A percentile compares a stretch with the other conserved stretches of the same genome.
phyloP scores from a whole-genome alignment of 37 sponge, comb jelly and placozoan species.

The Cladorhizidae sp. region DNA sequence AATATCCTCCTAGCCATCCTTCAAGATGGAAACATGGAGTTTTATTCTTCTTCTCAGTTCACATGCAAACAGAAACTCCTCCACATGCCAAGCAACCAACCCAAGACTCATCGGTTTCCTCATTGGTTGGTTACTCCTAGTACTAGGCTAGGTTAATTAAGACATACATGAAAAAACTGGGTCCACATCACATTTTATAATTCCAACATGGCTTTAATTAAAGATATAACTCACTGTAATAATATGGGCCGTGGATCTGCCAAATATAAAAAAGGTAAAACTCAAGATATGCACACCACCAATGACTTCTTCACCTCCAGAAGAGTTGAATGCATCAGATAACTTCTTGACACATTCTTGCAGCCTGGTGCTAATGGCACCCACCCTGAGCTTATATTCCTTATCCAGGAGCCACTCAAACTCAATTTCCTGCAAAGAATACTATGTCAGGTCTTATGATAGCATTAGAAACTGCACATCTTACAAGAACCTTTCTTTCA shows the following conservation, averaged over 20 bases:
- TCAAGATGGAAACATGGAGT: not conserved
- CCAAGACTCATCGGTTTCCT: too few relatives aligned
- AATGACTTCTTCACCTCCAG: not conserved
- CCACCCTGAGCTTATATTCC: constrained; percentile 40
- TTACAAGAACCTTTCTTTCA: constrained; percentile 10
- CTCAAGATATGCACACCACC: not conserved
- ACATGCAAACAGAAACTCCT: too few relatives aligned
- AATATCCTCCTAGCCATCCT: too few relatives aligned
- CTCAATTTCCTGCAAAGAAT: constrained; percentile 46
- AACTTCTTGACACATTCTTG: constrained; percentile 53
- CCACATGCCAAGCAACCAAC: not conserved
- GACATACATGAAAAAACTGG: too few relatives aligned
- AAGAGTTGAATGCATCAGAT: constrained; percentile 12
- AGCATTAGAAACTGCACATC: not conserved
- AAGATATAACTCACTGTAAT: constrained; percentile 7
- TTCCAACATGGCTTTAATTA: too few relatives aligned
- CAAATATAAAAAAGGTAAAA: not conserved
- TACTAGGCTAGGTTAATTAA: too few relatives aligned
- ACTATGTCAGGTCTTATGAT: not conserved
- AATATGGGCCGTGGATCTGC: constrained; percentile 1
- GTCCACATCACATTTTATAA: too few relatives aligned
- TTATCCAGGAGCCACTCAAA: constrained; percentile 65
- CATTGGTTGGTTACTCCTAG: too few relatives aligned
- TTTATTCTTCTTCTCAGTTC: too few relatives aligned
- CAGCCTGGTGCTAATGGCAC: constrained; percentile 19